Base-by-base conservation (phyloP, 1,140 invertebrate species). In the Trigoniulus corallinus region DNA sequence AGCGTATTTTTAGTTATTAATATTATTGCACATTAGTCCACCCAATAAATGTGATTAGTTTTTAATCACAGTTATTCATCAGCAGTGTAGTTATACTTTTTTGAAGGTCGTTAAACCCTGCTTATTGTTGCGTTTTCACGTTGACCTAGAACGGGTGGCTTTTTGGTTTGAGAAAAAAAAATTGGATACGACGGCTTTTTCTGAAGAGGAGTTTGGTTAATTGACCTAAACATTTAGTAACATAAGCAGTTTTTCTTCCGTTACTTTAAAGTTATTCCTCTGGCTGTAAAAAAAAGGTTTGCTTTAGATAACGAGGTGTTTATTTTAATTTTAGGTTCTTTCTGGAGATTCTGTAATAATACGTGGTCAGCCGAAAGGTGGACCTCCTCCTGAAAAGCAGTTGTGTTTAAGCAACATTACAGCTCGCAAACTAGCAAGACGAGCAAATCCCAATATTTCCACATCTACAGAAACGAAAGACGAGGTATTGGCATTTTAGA, bases 271-370 rank as follows among this genome's bases (percentile, higher is more conserved):
- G n/a, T n/a, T n/a, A n/a, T n/a, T n/a, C n/a, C n/a, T n/a, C n/a
- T n/a, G n/a, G n/a, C 46, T 15, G 4, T 15, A 39, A 13, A 20
- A 13, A 3, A 15, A 49, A 3, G 23, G 21, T 2, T 24, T 25
- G 18, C 12, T 7, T 52, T 15, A 39, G 25, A 34, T n/a, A n/a
- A 15, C 1, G 29, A 25, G 1, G 21, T 29, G 34, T 53, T 22
- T 26, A 4, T 53, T 58, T 52, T 20, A 47, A 42, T 64, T 67
- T 48, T 59, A 93, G 87, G 79, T 92, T 47, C 70, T 88, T 20
- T 93, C 88, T 50, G 89, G 88, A 42, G 89, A 94, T 71, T 81
- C 85, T 47, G 73, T 96, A 37, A 79, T 92, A 39, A 82, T 96
- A 54, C 74, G 88, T 59, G 87, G 79, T 42, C 71, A 76, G 53